Evolutionary conservation across 1,140 invertebrate species (phyloP), one percentile per base, ranked within the genome.

Genomic region (Heliothis virescens): DNA sequence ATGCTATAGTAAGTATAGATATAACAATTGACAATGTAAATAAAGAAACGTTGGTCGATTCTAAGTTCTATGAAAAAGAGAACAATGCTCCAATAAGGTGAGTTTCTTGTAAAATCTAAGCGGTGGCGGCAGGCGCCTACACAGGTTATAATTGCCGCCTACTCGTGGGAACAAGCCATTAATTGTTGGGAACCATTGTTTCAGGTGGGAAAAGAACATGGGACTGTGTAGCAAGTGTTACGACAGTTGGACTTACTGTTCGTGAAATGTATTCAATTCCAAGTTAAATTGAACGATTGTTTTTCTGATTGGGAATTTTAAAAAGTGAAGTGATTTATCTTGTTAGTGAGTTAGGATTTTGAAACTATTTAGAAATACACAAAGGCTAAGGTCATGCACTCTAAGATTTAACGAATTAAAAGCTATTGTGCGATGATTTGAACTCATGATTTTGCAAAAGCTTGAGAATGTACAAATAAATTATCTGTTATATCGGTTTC

Each of bases 111-210:
- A 88, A 86, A 90, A 82, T 80, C 50, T 65, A 76, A 83, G 84
- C 62, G 79, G 82, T 78, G 85, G 84, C 83, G 77, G 79, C 79
- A 82, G 78, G 84, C 86, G 80, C 16, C 41, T 82, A 82, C 82
- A 83, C 84, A 87, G 84, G 85, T 87, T 90, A 85, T 91, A 92
- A 92, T 92, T 92, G 82, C 81, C 53, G 84, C 69, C 83, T 82
- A 79, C 73, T 83, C 86, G 89, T 93, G 91, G 83, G 91, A 93
- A 92, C 62, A 77, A 59, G 57, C 50, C 16, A 60, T 86, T 90
- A 90, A 93, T 92, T 90, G 88, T 89, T 89, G 86, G 75, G 89
- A 91, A 88, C 85, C 75, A 78, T 78, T 78, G 63, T 78, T 18
- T 18, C 13, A 26, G 13, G 7, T 78, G 75, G 69, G 75, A 78